Evolutionary conservation across 2,797 vertebrate species (phyloP).

Genomic region (Nyctalus aviator): DNA sequence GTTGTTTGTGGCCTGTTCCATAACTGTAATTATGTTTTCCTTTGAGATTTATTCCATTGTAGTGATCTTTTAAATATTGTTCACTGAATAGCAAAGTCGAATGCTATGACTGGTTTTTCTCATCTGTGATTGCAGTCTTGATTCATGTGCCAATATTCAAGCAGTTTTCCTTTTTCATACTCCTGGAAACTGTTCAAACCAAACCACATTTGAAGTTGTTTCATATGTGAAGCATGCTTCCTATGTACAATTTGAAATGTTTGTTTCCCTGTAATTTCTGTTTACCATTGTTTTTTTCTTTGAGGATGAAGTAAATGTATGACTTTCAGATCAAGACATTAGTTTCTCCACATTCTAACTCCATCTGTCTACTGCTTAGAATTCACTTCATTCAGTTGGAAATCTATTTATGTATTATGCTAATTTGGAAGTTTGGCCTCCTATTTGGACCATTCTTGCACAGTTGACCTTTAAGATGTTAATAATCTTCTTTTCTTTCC

Average conservation of each 20-base stretch:
- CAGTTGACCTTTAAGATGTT: neutral
- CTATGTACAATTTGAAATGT: neutral
- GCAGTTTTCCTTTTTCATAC: neutral
- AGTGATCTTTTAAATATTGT: neutral
- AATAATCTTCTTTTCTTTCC: neutral
- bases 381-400: neutral
- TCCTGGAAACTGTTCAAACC: neutral
- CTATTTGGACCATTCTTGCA: neutral
- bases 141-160: neutral
- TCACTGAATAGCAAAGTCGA: neutral
- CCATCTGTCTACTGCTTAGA: neutral
- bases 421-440: neutral
- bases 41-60: neutral
- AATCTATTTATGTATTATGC: neutral
- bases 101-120: neutral
- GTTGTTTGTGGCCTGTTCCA: neutral
- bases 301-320: neutral
- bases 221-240: slow-evolving; percentile 12
- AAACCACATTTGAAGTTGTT: neutral
- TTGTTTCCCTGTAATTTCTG: neutral
- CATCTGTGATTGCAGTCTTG: neutral
- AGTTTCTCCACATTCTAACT: neutral
- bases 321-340: neutral
- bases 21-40: neutral
- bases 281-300: neutral